These are phyloP conservation scores for Eidolon dupreanum DNA, from an alignment of 2,797 vertebrate species.

Conservation along the genomic window DNA sequence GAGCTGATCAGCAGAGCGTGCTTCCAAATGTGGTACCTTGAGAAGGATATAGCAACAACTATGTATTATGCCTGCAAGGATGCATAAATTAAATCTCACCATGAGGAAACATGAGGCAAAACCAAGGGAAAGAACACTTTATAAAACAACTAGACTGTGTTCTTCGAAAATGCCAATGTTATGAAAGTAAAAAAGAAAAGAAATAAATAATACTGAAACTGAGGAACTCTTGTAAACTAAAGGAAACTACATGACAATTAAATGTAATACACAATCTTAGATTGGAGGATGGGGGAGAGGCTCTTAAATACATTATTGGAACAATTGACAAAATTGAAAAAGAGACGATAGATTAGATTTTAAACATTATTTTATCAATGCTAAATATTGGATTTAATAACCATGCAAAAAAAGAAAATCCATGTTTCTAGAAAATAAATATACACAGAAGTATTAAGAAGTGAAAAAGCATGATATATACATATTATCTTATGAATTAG, in stretches of 20 bases:
- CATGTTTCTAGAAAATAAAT: neutral
- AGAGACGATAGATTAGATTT: neutral
- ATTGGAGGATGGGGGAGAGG: neutral
- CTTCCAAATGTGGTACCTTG: neutral
- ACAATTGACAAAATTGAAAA: neutral
- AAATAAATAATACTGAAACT: neutral
- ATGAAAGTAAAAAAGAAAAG: neutral
- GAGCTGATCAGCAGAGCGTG: neutral
- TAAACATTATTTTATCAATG: neutral
- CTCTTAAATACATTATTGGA: neutral
- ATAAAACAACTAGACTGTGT: neutral
- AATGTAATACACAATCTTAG: neutral
- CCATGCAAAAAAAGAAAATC: neutral
- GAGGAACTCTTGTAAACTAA: neutral
- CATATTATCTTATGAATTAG: neutral
- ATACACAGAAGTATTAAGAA: neutral
- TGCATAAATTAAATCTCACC: neutral
- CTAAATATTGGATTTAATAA: neutral
- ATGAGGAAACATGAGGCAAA: neutral
- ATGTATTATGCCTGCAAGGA: neutral
- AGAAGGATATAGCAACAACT: neutral
- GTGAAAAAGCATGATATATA: neutral
- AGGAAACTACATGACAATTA: neutral
- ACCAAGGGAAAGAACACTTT: neutral
- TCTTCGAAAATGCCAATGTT: neutral